phyloP scores from a whole-genome alignment of 1,140 invertebrate species.

The Anadara kagoshimensis region DNA sequence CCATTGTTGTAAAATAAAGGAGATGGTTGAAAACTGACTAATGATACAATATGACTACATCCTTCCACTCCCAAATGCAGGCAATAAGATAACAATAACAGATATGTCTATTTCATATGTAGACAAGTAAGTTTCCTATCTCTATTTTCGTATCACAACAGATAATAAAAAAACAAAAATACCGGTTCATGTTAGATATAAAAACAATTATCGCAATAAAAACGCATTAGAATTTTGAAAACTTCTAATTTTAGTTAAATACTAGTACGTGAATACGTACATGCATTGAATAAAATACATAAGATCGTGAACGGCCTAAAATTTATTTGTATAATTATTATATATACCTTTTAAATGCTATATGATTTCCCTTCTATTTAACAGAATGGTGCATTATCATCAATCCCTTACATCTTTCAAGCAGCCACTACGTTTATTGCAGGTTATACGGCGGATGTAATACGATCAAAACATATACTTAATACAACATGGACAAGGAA shows the following conservation, averaged over 20 bases:
- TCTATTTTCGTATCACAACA: too few species aligned
- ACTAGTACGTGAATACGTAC: not conserved
- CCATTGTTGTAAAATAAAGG: too few species aligned
- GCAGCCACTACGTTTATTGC: slow-evolving; percentile 55
- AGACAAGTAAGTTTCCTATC: too few species aligned
- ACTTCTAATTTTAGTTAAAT: not conserved
- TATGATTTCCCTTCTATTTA: not conserved
- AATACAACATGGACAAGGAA: slow-evolving; percentile 2
- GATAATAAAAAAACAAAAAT: too few species aligned
- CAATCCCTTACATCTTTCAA: slow-evolving; percentile 68
- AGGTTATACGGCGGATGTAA: slow-evolving; percentile 55
- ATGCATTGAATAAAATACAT: not conserved
- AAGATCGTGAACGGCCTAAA: not conserved
- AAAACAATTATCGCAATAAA: too few species aligned
- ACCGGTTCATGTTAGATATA: too few species aligned
- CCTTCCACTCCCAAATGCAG: too few species aligned
- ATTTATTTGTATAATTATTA: not conserved
- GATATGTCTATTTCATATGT: too few species aligned
- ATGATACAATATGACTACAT: too few species aligned
- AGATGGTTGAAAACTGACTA: too few species aligned
- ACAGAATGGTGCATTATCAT: slow-evolving; percentile 66
- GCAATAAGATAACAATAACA: too few species aligned
- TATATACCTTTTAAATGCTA: not conserved
- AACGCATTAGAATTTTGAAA: not conserved
- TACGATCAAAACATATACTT: not conserved